Evolutionary conservation across 1,140 invertebrate genomes (phyloP).

Genomic region (Scaptomyza hsui): DNA sequence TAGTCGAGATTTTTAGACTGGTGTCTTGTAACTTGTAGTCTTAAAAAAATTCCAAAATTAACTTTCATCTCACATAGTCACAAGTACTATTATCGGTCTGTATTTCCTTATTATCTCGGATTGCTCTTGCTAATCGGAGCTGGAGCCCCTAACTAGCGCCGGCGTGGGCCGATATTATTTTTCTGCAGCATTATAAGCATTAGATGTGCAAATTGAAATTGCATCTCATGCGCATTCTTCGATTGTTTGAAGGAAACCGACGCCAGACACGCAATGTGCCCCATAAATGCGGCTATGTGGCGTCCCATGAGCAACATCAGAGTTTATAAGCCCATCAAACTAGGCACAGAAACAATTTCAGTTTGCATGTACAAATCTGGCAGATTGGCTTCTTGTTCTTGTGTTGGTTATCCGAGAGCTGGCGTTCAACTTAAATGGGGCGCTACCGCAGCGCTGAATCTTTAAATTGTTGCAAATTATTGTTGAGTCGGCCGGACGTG

Average conservation of each 20-base stretch:
- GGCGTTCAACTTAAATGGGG: conserved; percentile 55
- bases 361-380: conserved; percentile 44
- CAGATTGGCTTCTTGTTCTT: conserved; percentile 29
- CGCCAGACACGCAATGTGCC: conserved; percentile 25
- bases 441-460: conserved; percentile 50
- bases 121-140: not conserved
- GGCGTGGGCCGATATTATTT: conserved; percentile 19
- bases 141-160: conserved; percentile 32
- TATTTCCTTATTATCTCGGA: not conserved
- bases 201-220: not conserved
- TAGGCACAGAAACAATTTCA: conserved; percentile 39
- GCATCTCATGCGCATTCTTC: conserved; percentile 8
- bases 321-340: conserved; percentile 59
- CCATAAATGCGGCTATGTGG: conserved; percentile 12
- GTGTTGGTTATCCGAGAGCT: conserved; percentile 65
- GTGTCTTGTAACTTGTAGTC: no score
- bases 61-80: no score
- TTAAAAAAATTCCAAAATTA: no score
- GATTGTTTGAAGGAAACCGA: not conserved
- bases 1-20: no score
- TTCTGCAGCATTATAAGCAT: conserved; percentile 1
- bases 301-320: conserved; percentile 19
- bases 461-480: conserved; percentile 82
- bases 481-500: conserved; percentile 58
- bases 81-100: no score